phyloP scores from a whole-genome alignment of 2,888 invertebrate species.

The Phytoseiulus persimilis region DNA sequence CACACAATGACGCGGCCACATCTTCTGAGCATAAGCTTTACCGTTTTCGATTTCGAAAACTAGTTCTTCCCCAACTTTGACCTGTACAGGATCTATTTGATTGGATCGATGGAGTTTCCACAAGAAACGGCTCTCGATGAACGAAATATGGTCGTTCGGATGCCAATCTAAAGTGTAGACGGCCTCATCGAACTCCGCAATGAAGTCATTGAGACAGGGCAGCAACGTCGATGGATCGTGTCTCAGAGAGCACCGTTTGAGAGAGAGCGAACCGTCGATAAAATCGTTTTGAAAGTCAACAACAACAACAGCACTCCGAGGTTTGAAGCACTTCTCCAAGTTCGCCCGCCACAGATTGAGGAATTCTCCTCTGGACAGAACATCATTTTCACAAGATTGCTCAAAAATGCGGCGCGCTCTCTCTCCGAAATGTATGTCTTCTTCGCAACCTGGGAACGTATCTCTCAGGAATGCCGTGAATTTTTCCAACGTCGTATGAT shows the following conservation, averaged over 20 bases:
- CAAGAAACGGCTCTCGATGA: constrained; percentile 75
- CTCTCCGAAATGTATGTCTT: background rate
- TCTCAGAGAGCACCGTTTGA: constrained; percentile 82
- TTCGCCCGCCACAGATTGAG: background rate
- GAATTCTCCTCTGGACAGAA: background rate
- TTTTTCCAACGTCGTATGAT: background rate
- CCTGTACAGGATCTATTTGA: constrained; percentile 59
- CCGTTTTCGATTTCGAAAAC: constrained; percentile 61
- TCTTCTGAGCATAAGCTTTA: constrained; percentile 66
- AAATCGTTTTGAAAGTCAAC: constrained; percentile 98
- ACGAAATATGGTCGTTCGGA: constrained; percentile 88
- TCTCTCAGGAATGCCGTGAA: background rate
- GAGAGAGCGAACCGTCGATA: constrained; percentile 83
- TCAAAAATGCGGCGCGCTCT: background rate
- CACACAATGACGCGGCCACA: constrained; percentile 94
- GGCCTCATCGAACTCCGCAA: constrained; percentile 74
- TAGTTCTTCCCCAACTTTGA: constrained; percentile 80
- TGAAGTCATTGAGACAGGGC: constrained; percentile 75
- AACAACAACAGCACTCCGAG: constrained; percentile 76
- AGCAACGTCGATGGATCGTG: constrained; percentile 83
- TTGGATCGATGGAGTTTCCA: constrained; percentile 63
- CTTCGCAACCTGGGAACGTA: constrained; percentile 1
- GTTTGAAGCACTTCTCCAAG: constrained; percentile 55
- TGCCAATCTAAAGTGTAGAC: constrained; percentile 97
- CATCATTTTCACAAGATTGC: background rate